A percentile compares a stretch with the other conserved stretches of the same genome.
Conservation (phyloP, 2,797 vertebrate species). For the Luscinia luscinia region DNA sequence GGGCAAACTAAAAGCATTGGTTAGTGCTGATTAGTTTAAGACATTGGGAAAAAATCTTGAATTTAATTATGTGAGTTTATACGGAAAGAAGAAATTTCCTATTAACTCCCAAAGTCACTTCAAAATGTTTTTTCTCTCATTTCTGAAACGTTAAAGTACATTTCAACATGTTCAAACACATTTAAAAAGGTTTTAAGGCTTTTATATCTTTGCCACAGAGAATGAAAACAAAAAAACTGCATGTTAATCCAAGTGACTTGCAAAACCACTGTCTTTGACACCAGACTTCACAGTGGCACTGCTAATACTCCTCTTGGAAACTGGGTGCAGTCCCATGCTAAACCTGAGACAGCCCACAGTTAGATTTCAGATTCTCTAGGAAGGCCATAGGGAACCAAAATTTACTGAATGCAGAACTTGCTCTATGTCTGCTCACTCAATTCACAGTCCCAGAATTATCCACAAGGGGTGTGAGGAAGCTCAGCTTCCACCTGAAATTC, state of each 20-base stretch:
- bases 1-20: not conserved
- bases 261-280: not conserved
- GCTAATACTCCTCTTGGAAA: not conserved
- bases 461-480: not conserved
- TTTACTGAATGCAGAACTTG: not conserved
- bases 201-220: not conserved
- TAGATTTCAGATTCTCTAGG: not conserved
- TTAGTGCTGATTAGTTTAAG: not conserved
- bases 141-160: not conserved
- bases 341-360: not conserved
- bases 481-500: not conserved
- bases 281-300: not conserved
- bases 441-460: not conserved
- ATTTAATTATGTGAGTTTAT: not conserved
- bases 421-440: not conserved
- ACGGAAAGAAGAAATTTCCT: not conserved
- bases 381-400: not conserved
- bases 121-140: not conserved
- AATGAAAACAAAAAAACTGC: not conserved
- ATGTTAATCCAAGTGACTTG: rapidly evolving
- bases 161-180: not conserved
- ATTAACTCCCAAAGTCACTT: not conserved
- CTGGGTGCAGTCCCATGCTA: not conserved
- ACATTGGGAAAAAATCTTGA: not conserved
- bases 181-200: not conserved